Base-by-base conservation (phyloP, 2,113 vertebrate genomes). In the Psophia crepitans region DNA sequence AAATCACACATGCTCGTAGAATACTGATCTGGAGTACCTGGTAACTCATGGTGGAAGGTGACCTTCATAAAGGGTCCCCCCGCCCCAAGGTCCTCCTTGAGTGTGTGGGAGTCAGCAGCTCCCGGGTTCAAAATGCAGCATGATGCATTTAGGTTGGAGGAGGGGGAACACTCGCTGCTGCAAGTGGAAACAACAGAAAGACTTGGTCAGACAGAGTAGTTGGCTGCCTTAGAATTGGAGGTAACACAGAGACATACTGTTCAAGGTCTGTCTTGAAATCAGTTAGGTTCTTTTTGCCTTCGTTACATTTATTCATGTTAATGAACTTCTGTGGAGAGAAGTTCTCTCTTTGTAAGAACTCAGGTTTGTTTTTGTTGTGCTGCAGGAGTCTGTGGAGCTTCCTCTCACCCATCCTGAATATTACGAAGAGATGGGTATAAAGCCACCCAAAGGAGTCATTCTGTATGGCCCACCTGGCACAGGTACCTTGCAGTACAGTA, bases 391-490 rank as follows among this genome's bases (percentile, higher is more conserved):
- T 26, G 99, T 99, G 97, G 99, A 99, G 97, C 98, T 99, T 84
- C 99, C 99, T 32, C 99, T 99, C 64, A 99, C 99, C 85, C 99
- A 99, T 79, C 99, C 99, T 75, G 99, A 99, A 32, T 99, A 99
- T 95, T 99, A 99, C 10, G 99, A 99, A 91, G 99, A 99, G 93
- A 99, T 99, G 99, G 99, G 99, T 41, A 99, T 99, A 70, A 99
- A 99, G 85, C 99, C 99, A 44, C 99, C 99, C 18, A 99, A 99
- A 96, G 99, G 99, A 74, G 99, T 99, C 83, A 99, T 99, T 97
- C 98, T 99, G 9, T 99, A 99, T 5, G 99, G 99, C 8, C 98
- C 99, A 6, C 99, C 99, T 30, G 99, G 99, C 94, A 99, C 99
- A 99, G 99, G 99, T 99, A 95, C 49, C 93, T 32, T 49, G 5